Base-by-base conservation (phyloP, 2,888 invertebrate genomes). In the Iselma pallidipennis region DNA sequence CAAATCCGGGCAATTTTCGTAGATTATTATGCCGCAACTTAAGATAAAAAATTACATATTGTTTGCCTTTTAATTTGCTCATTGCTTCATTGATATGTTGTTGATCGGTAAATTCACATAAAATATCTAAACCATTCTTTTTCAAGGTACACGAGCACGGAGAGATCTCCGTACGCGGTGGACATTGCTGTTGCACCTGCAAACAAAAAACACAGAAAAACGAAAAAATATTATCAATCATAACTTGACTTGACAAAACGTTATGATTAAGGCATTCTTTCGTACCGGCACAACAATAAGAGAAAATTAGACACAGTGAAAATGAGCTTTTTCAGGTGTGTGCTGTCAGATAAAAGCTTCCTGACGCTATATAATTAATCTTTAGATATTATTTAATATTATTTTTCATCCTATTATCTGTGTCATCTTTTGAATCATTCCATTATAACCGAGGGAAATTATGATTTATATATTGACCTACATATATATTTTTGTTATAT, bases 111-210 rank as follows among this genome's bases (percentile, higher is more conserved):
- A 90, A 90, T 84, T 95, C 94, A 85, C 95, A 95, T 67, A 93
- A 86, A 67, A 95, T 89, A 80, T 95, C 95, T 71, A 95, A 85
- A 49, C 94, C 94, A 76, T 92, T 91, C 82, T 93, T 94, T 82
- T 94, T 94, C 70, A 94, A 91, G 71, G 88, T 88, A 81, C 95
- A 95, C 71, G 87, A 85, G 83, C 95, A 95, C 29, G 94, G 94
- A 55, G 88, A 82, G 76, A 94, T 91, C 65, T 91, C 91, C 76
- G 82, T 83, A 69, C 88, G 87, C 64, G 89, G 83, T 49, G 94
- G 94, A 81, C 93, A 93, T 79, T 90, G 89, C 82, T 91, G 91
- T 70, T 81, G 78, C 66, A 79, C 75, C 79, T 84, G 79, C 19
- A 74, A 77, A 49, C 33, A 48, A 51, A 42, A 42, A 28, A 42